A percentile compares a stretch with the other conserved stretches of the same genome.
Evolutionary conservation across 2,888 invertebrate species (phyloP).

Genomic region (Sesamia inferens): DNA sequence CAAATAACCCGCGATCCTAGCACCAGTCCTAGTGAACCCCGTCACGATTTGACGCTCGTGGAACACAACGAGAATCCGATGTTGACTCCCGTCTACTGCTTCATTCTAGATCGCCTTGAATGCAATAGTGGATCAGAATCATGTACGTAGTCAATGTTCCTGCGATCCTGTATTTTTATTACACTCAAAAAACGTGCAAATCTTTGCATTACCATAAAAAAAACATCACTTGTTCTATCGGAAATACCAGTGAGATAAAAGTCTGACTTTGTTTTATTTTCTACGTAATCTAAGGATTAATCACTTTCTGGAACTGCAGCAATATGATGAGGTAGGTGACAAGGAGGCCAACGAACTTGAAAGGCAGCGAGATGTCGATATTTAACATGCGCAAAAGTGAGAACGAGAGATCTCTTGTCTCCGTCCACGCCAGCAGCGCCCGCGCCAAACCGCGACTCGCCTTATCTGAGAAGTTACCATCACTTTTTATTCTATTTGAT

Average conservation of each 20-base stretch:
- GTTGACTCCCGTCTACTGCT: no score
- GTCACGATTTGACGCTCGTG: no score
- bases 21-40: no score
- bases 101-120: background rate
- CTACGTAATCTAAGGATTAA: conserved; percentile 63
- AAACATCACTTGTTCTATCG: background rate
- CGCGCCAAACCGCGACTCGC: conserved; percentile 76
- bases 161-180: background rate
- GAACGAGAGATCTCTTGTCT: conserved; percentile 80
- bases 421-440: conserved; percentile 78
- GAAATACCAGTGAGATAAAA: background rate
- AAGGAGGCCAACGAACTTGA: conserved; percentile 79
- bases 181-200: conserved; percentile 34
- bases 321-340: conserved; percentile 83
- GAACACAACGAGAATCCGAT: no score
- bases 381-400: conserved; percentile 81
- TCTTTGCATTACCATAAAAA: background rate
- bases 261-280: no score
- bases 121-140: background rate
- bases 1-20: no score
- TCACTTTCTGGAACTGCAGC: conserved; percentile 81
- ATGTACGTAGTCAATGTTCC: background rate
- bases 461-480: conserved; percentile 75
- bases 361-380: conserved; percentile 81
- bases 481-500: background rate